Evolutionary conservation across 1,140 invertebrate species (phyloP).

Genomic region (Harpegnathos saltator): DNA sequence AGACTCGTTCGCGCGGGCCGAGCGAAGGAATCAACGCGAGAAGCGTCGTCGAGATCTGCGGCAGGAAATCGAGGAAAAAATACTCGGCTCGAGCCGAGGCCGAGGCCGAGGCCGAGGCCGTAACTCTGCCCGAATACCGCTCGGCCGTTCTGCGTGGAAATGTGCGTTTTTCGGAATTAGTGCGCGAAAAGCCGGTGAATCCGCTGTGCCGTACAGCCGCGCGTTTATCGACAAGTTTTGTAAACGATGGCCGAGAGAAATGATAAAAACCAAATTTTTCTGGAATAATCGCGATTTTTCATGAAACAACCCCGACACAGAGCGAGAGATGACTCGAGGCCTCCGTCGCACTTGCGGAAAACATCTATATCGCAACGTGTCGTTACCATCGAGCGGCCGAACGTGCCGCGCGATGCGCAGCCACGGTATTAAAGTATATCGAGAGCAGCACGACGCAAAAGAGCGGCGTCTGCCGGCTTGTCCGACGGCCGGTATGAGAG

Average conservation of each 20-base stretch:
- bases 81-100: too few relatives aligned
- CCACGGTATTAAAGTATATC: constrained; percentile 22
- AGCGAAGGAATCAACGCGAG: constrained; percentile 45
- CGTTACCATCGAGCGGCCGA: not conserved
- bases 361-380: constrained; percentile 15
- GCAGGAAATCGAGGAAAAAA: constrained; percentile 49
- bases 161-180: constrained; percentile 13
- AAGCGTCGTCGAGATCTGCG: constrained; percentile 46
- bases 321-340: too few relatives aligned
- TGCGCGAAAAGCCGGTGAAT: too few relatives aligned
- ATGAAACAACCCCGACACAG: too few relatives aligned
- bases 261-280: too few relatives aligned
- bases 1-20: constrained; percentile 16
- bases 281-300: too few relatives aligned
- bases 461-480: constrained; percentile 6
- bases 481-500: constrained; percentile 8
- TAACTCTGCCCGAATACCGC: constrained; percentile 33
- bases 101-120: constrained; percentile 9
- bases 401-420: constrained; percentile 14
- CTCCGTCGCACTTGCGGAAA: not conserved
- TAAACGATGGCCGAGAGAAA: too few relatives aligned
- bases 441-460: constrained; percentile 4
- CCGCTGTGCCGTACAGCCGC: not conserved
- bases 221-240: not conserved
- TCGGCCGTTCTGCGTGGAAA: not conserved